Evolutionary conservation across 2,113 vertebrate species (phyloP).

Genomic region (Ranitomeya imitator): DNA sequence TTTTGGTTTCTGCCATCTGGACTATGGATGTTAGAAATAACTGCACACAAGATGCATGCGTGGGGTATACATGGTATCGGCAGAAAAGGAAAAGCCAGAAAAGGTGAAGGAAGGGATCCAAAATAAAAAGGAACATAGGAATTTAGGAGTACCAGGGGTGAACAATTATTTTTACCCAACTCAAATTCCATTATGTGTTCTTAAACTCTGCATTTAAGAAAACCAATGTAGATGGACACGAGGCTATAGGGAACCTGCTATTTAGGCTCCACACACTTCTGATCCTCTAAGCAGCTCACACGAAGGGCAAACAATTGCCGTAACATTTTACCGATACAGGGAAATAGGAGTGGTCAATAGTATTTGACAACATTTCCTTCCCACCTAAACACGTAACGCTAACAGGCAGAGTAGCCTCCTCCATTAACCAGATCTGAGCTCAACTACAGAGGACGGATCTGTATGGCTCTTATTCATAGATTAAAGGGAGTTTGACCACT

Average conservation of each 20-base stretch:
- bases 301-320: neutral
- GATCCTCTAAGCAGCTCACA: neutral
- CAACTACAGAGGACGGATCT: too few relatives aligned
- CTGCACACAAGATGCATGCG: neutral
- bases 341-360: too few relatives aligned
- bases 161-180: neutral
- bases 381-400: too few relatives aligned
- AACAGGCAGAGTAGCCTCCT: neutral
- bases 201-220: neutral
- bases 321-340: too few relatives aligned
- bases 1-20: neutral
- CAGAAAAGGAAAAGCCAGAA: slow-evolving; percentile 4
- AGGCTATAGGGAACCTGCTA: neutral
- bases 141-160: neutral
- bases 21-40: neutral
- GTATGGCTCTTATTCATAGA: too few relatives aligned
- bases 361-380: too few relatives aligned
- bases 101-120: neutral
- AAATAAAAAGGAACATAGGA: slow-evolving; percentile 6
- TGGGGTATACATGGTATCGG: neutral
- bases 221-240: neutral
- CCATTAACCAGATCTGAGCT: too few relatives aligned
- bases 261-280: neutral
- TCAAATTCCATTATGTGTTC: neutral
- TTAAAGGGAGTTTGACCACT: too few relatives aligned